phyloP scores from a whole-genome alignment of 2,113 vertebrate genomes.

The Lycaon pictus region DNA sequence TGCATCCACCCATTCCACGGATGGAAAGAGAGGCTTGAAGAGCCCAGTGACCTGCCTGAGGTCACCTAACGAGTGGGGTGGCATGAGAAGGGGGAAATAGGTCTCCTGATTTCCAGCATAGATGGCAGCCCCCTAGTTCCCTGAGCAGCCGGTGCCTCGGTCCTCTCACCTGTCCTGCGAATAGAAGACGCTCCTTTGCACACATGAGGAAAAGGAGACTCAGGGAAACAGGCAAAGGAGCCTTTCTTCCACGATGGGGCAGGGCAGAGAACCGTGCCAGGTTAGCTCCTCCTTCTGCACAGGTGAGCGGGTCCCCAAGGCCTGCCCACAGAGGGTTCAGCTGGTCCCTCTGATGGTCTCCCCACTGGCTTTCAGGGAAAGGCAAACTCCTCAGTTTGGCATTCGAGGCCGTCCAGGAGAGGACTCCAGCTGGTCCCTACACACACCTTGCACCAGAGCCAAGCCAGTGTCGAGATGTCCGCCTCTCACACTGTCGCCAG shows the following conservation, averaged over 20 bases:
- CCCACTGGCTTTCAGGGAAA: background rate
- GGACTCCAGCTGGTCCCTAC: background rate
- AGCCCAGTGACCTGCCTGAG: fast-evolving
- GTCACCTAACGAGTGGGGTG: background rate
- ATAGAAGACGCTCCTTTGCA: background rate
- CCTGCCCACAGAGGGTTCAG: background rate
- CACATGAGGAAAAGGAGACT: background rate
- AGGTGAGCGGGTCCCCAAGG: background rate
- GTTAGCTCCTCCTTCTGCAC: background rate
- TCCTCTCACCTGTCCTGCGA: background rate
- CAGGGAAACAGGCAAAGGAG: background rate
- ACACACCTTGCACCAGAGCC: background rate
- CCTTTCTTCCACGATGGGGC: no score
- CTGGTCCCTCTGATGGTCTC: no score
- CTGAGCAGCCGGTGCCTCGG: no score
- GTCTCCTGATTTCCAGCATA: background rate
- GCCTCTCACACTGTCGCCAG: fast-evolving
- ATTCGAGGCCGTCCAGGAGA: background rate
- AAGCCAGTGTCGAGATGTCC: background rate
- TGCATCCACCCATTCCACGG: background rate
- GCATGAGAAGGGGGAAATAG: background rate
- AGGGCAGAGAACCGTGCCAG: background rate
- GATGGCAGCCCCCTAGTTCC: background rate
- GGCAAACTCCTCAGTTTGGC: background rate
- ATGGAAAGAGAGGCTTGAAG: background rate